Percentiles rank a stretch among this genome's conserved stretches.
Conservation (phyloP, 2,797 vertebrate species). For the Sebastes cheni region DNA sequence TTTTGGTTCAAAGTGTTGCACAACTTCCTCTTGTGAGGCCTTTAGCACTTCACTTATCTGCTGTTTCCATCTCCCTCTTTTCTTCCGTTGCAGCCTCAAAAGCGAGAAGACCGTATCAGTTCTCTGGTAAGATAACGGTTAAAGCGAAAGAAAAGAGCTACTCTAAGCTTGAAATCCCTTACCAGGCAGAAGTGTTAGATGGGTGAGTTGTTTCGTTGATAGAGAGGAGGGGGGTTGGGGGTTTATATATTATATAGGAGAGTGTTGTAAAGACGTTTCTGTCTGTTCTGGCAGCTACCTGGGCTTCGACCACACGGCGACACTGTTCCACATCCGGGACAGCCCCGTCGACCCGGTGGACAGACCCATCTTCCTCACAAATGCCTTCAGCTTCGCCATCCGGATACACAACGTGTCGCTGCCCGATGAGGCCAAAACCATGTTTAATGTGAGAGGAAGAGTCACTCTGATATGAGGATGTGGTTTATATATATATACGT, state of each 20-base stretch:
- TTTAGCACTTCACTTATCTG: slow-evolving; percentile 9
- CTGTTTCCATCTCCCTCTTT: background rate
- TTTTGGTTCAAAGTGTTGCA: slow-evolving; percentile 2
- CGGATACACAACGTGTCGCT: slow-evolving; percentile 93
- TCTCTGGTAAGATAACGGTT: slow-evolving; percentile 98
- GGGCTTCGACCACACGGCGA: slow-evolving; percentile 96
- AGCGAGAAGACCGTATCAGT: slow-evolving; percentile 91
- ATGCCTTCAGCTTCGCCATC: slow-evolving; percentile 93
- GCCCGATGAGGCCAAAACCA: slow-evolving; percentile 91
- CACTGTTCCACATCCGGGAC: slow-evolving; percentile 96
- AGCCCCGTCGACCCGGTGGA: slow-evolving; percentile 93
- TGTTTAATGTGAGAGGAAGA: slow-evolving; percentile 89
- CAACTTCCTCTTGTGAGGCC: slow-evolving; percentile 35
- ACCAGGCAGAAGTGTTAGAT: slow-evolving; percentile 97
- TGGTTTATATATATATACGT: no score
- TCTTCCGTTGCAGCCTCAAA: slow-evolving; percentile 89
- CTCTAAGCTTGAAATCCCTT: slow-evolving; percentile 98
- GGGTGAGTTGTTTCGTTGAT: slow-evolving; percentile 85
- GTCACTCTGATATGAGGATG: no score
- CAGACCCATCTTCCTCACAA: slow-evolving; percentile 92
- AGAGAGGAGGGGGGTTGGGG: background rate
- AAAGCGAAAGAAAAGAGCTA: slow-evolving; percentile 99
- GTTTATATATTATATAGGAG: background rate
- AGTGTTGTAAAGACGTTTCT: background rate
- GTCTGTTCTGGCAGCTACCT: slow-evolving; percentile 82